Percentiles rank a stretch among this genome's conserved stretches.
Conservation (phyloP, 2,113 vertebrate species). For the Gobius niger region DNA sequence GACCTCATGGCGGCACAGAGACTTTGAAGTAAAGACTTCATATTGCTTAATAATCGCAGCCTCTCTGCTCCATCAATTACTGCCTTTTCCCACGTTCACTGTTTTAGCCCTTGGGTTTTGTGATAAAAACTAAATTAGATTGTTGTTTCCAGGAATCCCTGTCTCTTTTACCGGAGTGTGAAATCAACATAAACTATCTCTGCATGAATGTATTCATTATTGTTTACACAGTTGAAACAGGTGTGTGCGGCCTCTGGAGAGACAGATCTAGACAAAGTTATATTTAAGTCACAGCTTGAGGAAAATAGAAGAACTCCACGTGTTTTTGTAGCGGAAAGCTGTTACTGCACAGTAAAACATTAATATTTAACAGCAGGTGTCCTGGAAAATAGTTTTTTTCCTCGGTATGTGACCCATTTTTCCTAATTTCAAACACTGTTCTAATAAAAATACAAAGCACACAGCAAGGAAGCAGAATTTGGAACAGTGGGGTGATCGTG, state of each 20-base stretch:
- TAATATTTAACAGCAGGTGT: conserved; percentile 1
- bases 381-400: background rate
- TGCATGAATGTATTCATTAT: background rate
- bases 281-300: background rate
- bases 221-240: background rate
- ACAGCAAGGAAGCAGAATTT: background rate
- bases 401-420: background rate
- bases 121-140: background rate
- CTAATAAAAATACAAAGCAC: background rate
- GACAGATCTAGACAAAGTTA: background rate
- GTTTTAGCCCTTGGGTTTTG: background rate
- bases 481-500: too few species aligned
- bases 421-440: background rate
- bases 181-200: background rate
- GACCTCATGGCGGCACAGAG: too few species aligned
- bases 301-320: background rate
- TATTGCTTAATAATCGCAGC: too few species aligned
- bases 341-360: background rate
- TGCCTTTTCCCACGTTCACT: too few species aligned
- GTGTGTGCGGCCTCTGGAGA: background rate
- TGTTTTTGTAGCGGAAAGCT: background rate
- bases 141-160: background rate
- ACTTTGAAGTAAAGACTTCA: too few species aligned
- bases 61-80: too few species aligned
- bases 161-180: background rate